A percentile compares a stretch with the other conserved stretches of the same genome.
Conservation (phyloP, 2,113 vertebrate species). For the Mormoops blainvillei region DNA sequence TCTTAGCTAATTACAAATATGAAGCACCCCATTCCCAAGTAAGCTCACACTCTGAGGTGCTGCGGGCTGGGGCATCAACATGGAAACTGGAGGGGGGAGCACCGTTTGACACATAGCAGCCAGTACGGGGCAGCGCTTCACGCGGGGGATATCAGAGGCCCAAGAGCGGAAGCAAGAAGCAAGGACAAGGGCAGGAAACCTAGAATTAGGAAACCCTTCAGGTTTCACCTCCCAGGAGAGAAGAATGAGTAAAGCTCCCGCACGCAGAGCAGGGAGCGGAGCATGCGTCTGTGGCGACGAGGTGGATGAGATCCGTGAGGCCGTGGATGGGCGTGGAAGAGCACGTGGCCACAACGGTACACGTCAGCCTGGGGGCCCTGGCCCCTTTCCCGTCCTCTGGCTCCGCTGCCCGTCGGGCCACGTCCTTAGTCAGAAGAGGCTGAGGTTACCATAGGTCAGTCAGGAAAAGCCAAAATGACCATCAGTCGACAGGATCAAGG, state of each 20-base stretch:
- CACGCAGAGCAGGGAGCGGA: not conserved
- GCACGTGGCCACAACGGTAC: accelerated
- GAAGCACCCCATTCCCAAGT: not conserved
- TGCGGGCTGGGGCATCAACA: not conserved
- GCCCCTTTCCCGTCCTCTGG: too few species aligned
- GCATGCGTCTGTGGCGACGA: not conserved
- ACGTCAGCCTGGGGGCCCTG: accelerated
- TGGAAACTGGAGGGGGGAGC: too few species aligned
- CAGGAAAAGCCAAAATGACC: not conserved
- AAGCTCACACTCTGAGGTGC: not conserved
- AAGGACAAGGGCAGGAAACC: not conserved
- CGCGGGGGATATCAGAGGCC: not conserved
- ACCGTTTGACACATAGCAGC: not conserved
- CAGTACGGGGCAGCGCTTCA: not conserved
- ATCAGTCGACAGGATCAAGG: not conserved
- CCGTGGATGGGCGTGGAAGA: not conserved
- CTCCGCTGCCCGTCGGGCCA: not conserved
- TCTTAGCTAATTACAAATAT: not conserved
- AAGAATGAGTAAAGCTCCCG: not conserved
- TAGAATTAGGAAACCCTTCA: not conserved
- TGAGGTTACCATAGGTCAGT: not conserved
- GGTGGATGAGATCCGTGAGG: not conserved
- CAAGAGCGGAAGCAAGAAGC: not conserved
- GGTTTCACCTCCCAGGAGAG: not conserved
- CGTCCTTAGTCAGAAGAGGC: not conserved